Base-by-base conservation (phyloP, 2,113 vertebrate species). In the Aptenodytes forsteri region DNA sequence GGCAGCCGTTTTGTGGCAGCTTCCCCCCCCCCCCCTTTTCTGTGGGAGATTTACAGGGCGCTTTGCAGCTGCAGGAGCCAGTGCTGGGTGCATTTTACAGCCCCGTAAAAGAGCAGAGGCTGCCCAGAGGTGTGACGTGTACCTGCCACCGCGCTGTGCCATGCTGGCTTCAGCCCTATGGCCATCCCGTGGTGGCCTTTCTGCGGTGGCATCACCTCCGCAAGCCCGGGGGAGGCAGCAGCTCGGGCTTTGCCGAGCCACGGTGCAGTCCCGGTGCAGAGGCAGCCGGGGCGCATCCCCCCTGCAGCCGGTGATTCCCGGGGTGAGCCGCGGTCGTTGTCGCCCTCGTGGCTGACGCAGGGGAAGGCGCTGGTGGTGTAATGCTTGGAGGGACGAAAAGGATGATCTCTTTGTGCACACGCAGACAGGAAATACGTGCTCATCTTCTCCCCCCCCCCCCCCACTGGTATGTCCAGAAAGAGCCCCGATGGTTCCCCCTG, bases 321-420 rank as follows among this genome's bases (percentile, higher is more conserved):
- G 67, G 72, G 13, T 0, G 8, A 88, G 32, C 71, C 0, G 0
- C 0, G 25, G 9, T 18, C 8, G 0, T 27, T 16, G 36, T 86
- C 50, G 21, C 61, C 7, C 23, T 65, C 3, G 9, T 3, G 8
- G 40, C 40, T 34, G 59, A 59, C 65, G 32, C 23, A 36, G 26
- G 54, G 46, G 38, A 47, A 27, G 30, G 29, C 0, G 8, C 42
- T 50, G 12, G 32, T 0, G 2, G 19, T 20, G 54, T 34, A 16
- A 58, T 1, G 1, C 50, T 30, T 13, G 40, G 25, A 15, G 42
- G 58, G 82, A 5, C 3, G 22, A 10, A 10, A 75, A 26, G 32
- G 29, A 2, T 2, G 15, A 59, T 42, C 8, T 78, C 54, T 29
- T 25, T 0, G 1, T 50, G 72, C 12, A 20, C 49, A 7, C 3